phyloP scores from a whole-genome alignment of 2,797 vertebrate species.

The Acanthopagrus latus region DNA sequence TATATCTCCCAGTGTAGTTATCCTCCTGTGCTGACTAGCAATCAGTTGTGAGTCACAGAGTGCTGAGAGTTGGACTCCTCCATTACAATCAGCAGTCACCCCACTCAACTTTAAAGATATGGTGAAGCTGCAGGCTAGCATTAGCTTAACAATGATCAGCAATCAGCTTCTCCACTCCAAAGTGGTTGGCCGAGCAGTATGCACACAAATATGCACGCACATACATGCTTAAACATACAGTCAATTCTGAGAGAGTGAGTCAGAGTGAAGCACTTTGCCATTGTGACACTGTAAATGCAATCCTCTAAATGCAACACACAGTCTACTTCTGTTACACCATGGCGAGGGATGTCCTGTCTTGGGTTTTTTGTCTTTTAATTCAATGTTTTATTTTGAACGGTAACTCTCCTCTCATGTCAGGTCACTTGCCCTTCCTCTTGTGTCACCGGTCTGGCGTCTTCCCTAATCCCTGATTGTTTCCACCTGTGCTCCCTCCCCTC shows the following conservation, averaged over 20 bases:
- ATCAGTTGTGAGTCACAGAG: conserved; percentile 32
- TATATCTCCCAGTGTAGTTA: not conserved
- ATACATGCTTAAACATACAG: not conserved
- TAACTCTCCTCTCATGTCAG: too few species aligned
- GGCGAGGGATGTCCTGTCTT: too few species aligned
- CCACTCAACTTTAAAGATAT: conserved; percentile 58
- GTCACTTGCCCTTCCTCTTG: too few species aligned
- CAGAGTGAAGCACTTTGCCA: not conserved
- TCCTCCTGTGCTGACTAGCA: conserved; percentile 15
- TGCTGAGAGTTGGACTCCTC: conserved; percentile 48
- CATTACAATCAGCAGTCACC: conserved; percentile 69
- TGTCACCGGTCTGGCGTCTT: too few species aligned
- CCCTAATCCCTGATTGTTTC: too few species aligned
- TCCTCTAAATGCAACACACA: not conserved
- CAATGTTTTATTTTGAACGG: too few species aligned
- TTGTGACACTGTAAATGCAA: not conserved
- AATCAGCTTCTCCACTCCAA: conserved; percentile 54
- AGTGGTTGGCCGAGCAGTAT: conserved; percentile 11
- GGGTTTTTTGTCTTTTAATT: too few species aligned
- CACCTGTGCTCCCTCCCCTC: too few species aligned
- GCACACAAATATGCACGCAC: not conserved
- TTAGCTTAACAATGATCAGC: conserved; percentile 56
- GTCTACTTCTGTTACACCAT: too few species aligned
- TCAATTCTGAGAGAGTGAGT: not conserved
- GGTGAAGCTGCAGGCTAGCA: conserved; percentile 50